A percentile compares a stretch with the other conserved stretches of the same genome.
Evolutionary conservation across 1,140 invertebrate species (phyloP).

Genomic region (Megalonaias nervosa): DNA sequence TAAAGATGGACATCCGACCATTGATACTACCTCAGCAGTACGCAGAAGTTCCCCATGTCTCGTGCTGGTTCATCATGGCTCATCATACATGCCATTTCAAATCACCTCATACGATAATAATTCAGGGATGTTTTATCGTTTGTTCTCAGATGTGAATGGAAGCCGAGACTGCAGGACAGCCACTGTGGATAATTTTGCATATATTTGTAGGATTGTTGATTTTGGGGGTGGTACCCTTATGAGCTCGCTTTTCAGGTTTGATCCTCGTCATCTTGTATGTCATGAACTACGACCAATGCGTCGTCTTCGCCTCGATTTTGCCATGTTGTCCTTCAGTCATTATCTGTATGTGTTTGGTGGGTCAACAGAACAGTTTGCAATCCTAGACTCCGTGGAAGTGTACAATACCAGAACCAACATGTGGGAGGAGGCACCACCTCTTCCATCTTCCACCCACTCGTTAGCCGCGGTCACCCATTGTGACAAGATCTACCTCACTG

Average conservation of each 20-base stretch:
- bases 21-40: slow-evolving; percentile 55
- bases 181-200: slow-evolving; percentile 66
- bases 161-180: slow-evolving; percentile 65
- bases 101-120: slow-evolving; percentile 65
- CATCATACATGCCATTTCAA: slow-evolving; percentile 67
- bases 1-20: slow-evolving; percentile 63
- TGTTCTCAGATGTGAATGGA: slow-evolving; percentile 66
- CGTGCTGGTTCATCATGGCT: slow-evolving; percentile 63
- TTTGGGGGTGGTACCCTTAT: slow-evolving; percentile 68
- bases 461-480: slow-evolving; percentile 54
- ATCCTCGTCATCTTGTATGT: slow-evolving; percentile 65
- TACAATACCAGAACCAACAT: slow-evolving; percentile 85
- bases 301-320: slow-evolving; percentile 64
- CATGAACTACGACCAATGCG: slow-evolving; percentile 66
- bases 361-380: slow-evolving; percentile 92
- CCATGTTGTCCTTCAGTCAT: slow-evolving; percentile 79
- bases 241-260: slow-evolving; percentile 67
- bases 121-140: slow-evolving; percentile 58
- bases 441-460: slow-evolving; percentile 75
- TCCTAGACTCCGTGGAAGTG: slow-evolving; percentile 85
- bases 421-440: slow-evolving; percentile 83
- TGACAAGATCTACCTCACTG: slow-evolving; percentile 65
- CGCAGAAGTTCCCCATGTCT: slow-evolving; percentile 54
- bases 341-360: slow-evolving; percentile 92
- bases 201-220: slow-evolving; percentile 68